Conservation (phyloP, 2,113 vertebrate genomes). For the Microcebus griseorufus region DNA sequence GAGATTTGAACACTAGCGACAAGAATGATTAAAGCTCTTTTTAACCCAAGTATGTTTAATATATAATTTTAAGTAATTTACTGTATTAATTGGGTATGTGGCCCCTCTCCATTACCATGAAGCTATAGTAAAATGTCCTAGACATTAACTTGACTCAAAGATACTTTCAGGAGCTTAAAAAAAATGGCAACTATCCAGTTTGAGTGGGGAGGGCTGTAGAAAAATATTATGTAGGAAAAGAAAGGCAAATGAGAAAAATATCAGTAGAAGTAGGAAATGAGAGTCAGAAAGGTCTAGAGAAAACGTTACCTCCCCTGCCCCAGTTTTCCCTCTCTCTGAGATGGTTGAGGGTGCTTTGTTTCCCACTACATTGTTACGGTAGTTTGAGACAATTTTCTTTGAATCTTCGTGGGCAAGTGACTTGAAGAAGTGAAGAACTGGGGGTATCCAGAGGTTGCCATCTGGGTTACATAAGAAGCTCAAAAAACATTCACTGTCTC, state of each 20-base stretch:
- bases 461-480: not conserved
- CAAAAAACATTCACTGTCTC: not conserved
- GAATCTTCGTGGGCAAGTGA: not conserved
- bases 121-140: not conserved
- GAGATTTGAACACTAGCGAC: not conserved
- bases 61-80: not conserved
- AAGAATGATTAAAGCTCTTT: not conserved
- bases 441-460: not conserved
- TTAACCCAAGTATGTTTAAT: not conserved
- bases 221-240: not conserved
- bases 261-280: not conserved
- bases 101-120: not conserved
- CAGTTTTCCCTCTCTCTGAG: not conserved
- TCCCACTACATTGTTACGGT: not conserved
- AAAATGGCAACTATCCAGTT: not conserved
- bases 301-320: not conserved
- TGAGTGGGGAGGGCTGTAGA: not conserved
- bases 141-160: not conserved
- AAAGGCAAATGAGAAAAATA: not conserved
- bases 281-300: not conserved
- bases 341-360: not conserved
- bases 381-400: not conserved
- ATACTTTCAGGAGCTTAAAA: not conserved
- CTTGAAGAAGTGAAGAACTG: not conserved
- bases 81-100: not conserved